Conservation (phyloP, 2,797 vertebrate species). For the Tadarida brasiliensis region DNA sequence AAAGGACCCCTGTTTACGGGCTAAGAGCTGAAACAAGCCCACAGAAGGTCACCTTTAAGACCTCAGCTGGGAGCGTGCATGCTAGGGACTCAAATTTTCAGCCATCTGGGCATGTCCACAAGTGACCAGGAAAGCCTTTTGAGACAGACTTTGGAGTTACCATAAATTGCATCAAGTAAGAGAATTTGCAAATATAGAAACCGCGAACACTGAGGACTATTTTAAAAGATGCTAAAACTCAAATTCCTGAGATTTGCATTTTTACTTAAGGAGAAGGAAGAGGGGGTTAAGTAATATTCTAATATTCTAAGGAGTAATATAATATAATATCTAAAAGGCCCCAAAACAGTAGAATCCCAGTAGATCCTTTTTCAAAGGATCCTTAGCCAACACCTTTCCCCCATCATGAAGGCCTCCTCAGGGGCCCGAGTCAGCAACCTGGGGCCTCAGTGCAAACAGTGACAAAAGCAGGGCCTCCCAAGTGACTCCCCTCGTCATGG, state of each 20-base stretch:
- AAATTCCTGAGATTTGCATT: background rate
- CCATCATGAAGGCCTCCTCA: no score
- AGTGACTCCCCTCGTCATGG: fast-evolving
- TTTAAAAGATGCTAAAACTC: background rate
- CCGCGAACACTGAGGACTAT: background rate
- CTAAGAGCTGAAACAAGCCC: background rate
- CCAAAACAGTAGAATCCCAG: background rate
- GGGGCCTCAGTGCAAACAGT: background rate
- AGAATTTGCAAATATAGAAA: background rate
- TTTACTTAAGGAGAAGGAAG: background rate
- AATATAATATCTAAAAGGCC: background rate
- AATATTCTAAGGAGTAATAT: background rate
- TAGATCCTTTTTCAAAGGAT: background rate
- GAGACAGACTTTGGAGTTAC: background rate
- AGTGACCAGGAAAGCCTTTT: background rate
- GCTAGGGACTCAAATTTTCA: background rate
- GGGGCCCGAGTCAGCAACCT: background rate
- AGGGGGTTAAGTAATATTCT: background rate
- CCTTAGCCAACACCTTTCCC: background rate
- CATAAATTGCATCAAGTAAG: background rate
- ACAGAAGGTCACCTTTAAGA: background rate
- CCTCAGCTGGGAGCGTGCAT: background rate
- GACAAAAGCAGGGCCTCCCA: background rate
- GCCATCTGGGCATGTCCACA: background rate
- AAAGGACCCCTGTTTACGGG: background rate